Evolutionary conservation across 2,888 invertebrate species (phyloP).

Genomic region (Drosophila eohydei): DNA sequence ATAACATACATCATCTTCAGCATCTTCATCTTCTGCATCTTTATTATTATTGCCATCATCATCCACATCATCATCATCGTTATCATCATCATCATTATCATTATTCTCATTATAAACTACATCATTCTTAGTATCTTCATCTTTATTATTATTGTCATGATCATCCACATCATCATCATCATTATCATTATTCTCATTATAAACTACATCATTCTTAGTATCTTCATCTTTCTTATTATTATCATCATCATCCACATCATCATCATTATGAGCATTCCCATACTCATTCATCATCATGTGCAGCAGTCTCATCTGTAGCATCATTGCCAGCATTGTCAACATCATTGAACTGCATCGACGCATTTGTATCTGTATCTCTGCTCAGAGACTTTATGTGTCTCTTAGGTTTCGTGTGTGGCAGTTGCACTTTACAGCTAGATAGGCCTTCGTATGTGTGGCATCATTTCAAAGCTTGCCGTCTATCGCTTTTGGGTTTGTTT

Average conservation of each 20-base stretch:
- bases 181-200: not conserved
- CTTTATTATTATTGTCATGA: too few relatives aligned
- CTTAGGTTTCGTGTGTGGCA: slow-evolving; percentile 66
- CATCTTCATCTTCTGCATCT: too few relatives aligned
- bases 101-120: too few relatives aligned
- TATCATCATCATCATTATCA: not conserved
- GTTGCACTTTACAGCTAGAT: slow-evolving; percentile 71
- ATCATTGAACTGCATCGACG: slow-evolving; percentile 18
- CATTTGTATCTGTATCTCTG: slow-evolving; percentile 10
- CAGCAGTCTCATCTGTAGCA: not conserved
- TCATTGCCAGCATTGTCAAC: not conserved
- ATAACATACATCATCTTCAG: too few relatives aligned
- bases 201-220: too few relatives aligned
- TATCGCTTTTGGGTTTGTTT: slow-evolving; percentile 50
- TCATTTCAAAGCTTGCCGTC: slow-evolving; percentile 58
- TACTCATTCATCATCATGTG: too few relatives aligned
- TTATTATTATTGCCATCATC: not conserved
- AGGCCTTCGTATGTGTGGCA: slow-evolving; percentile 13
- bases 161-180: not conserved
- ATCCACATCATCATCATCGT: not conserved
- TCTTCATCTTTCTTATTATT: too few relatives aligned
- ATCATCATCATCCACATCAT: not conserved
- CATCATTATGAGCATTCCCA: not conserved
- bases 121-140: too few relatives aligned
- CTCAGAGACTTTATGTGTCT: slow-evolving; percentile 7